Evolutionary conservation across 2,797 vertebrate genomes (phyloP), one percentile per base, ranked within the genome.

Genomic region (Pangasius mekongensis): DNA sequence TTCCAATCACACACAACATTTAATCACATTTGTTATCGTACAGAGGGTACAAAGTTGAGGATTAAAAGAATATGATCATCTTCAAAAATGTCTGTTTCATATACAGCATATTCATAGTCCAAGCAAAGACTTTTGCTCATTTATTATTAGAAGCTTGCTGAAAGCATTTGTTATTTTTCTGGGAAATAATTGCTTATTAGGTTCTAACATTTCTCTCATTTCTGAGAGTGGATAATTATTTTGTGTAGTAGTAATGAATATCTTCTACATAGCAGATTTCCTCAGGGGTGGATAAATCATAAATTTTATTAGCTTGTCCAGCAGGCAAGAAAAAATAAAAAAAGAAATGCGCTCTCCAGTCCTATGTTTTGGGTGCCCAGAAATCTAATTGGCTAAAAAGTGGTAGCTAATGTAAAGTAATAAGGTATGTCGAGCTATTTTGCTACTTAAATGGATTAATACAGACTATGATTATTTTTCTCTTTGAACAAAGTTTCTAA

Each of bases 1-100:
- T 87, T 90, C 86, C 85, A 90, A 69, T 89, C 87, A 71, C 86
- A 86, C 77, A 89, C 62, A 84, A 83, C 87, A 90, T 85, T 90
- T 86, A 88, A 86, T 90, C 83, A 84, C 78, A 67, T 89, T 90
- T 86, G 84, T 83, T 85, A 89, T 84, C 36, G 86, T 52, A 30
- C 16, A 47, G 22, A 7, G 10, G 60, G 33, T 83, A 85, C 83
- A 62, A 71, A 82, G 39, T 87, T 90, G 54, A 86, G 43, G 66
- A 87, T 87, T 87, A 39, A 88, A 88, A 87, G 84, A 86, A 87
- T 78, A 43, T 33, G 49, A 81, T 33, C 6, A 1, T 67, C 66
- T 89, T 89, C 43, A 36, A 81, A 88, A 89, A 60, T 54, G 64
- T 81, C 54, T 56, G 49, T 54, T 77, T 83, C 39, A n/a, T n/a